Conservation (phyloP, 2,797 vertebrate genomes). For the Sebastes hubbsi region DNA sequence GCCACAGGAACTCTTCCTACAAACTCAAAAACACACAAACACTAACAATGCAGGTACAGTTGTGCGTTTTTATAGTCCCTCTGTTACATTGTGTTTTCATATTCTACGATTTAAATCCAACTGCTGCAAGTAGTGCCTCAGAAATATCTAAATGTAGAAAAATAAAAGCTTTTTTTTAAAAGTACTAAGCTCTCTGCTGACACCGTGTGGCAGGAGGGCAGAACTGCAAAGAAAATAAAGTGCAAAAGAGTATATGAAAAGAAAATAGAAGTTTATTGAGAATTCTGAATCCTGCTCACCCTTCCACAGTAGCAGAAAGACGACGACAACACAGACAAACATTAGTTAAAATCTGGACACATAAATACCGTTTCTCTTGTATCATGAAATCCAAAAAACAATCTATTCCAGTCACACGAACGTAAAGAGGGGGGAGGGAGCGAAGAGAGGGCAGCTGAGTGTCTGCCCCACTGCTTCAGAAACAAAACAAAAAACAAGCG, state of each 20-base stretch:
- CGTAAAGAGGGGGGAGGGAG: conserved; percentile 1
- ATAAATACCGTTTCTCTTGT: conserved; percentile 66
- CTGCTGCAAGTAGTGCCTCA: not conserved
- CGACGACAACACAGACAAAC: conserved; percentile 56
- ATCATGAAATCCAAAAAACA: conserved; percentile 52
- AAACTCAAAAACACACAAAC: not conserved
- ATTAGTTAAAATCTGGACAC: conserved; percentile 71
- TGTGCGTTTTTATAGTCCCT: accelerated
- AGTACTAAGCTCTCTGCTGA: conserved; percentile 16
- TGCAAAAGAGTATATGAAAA: conserved; percentile 69
- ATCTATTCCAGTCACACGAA: conserved; percentile 52
- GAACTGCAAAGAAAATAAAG: not conserved
- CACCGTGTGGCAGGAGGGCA: conserved; percentile 20
- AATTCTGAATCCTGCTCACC: conserved; percentile 81
- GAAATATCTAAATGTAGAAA: not conserved
- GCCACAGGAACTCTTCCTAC: not conserved
- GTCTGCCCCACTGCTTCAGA: conserved; percentile 15
- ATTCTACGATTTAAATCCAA: not conserved
- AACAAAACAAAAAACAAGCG: conserved; percentile 15
- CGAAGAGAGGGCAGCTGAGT: not conserved
- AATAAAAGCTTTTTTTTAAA: not conserved
- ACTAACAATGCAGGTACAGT: not conserved
- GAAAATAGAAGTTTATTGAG: conserved; percentile 87
- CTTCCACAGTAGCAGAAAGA: conserved; percentile 73
- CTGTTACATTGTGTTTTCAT: accelerated